Evolutionary conservation across 2,113 vertebrate genomes (phyloP).

Genomic region (Furnarius figulus): DNA sequence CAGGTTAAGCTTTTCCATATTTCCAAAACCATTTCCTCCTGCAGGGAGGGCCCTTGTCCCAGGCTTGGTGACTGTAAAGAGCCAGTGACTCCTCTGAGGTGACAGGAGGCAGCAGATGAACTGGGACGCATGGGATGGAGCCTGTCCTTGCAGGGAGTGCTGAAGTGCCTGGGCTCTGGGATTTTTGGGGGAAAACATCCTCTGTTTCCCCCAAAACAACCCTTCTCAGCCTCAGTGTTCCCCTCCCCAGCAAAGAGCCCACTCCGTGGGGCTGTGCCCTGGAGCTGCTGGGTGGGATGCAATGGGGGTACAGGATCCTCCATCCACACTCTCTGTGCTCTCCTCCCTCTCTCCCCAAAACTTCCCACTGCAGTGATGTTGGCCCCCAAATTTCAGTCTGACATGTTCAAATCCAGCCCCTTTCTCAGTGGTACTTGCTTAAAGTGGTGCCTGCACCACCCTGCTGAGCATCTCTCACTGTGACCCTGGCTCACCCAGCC

Average conservation of each 20-base stretch:
- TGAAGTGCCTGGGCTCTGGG: not conserved
- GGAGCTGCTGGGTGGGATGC: rapidly evolving
- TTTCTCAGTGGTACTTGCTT: not conserved
- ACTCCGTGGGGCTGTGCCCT: not conserved
- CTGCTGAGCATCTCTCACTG: not conserved
- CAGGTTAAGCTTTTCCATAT: not conserved
- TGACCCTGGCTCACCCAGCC: not conserved
- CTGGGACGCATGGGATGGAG: not conserved
- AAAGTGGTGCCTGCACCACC: not conserved
- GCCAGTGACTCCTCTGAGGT: not conserved
- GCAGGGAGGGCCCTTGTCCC: not conserved
- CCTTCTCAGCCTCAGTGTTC: not conserved
- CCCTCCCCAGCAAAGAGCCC: not conserved
- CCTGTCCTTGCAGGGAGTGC: not conserved
- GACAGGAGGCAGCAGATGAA: not conserved
- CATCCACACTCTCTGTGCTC: not conserved
- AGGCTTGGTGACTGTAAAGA: rapidly evolving
- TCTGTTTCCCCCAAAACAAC: not conserved
- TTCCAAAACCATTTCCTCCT: not conserved
- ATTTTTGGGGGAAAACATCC: rapidly evolving
- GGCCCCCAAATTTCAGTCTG: not conserved
- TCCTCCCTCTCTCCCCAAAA: not conserved
- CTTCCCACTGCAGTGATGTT: rapidly evolving
- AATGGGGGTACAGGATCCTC: rapidly evolving
- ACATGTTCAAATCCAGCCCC: not conserved